Percentiles rank a stretch among this genome's conserved stretches.
Evolutionary conservation across 2,888 invertebrate genomes (phyloP).

Genomic region (Amphipyra tragopoginis): DNA sequence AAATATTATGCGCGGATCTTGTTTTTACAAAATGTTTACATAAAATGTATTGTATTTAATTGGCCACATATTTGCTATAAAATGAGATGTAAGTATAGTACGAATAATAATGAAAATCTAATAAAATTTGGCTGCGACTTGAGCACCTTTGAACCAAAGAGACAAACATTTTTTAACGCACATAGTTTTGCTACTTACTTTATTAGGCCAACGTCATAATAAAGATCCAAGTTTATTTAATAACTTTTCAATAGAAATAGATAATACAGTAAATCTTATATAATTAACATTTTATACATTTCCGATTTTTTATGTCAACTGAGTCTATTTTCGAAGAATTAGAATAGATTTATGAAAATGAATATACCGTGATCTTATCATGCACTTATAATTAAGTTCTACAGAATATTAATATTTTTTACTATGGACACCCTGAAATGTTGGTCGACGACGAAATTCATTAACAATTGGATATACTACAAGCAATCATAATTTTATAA

Average conservation of each 20-base stretch:
- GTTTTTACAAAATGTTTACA: slow-evolving; percentile 5
- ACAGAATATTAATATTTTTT: slow-evolving; percentile 33
- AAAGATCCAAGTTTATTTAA: slow-evolving; percentile 39
- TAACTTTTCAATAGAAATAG: slow-evolving; percentile 49
- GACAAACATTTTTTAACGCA: slow-evolving; percentile 24
- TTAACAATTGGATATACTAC: slow-evolving; percentile 45
- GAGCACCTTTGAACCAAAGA: slow-evolving; percentile 62
- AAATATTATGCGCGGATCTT: neutral
- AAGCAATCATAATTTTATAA: slow-evolving; percentile 24
- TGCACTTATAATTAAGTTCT: slow-evolving; percentile 36
- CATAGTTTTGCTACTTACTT: slow-evolving; percentile 36
- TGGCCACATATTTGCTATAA: too few species aligned
- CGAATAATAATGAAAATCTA: slow-evolving; percentile 46
- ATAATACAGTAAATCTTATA: slow-evolving; percentile 34
- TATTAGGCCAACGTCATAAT: slow-evolving; percentile 62
- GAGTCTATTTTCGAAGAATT: slow-evolving; percentile 18
- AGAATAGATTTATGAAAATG: slow-evolving; percentile 26
- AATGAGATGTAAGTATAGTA: neutral
- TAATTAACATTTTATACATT: slow-evolving; percentile 30
- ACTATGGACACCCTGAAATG: slow-evolving; percentile 69
- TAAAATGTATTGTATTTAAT: neutral
- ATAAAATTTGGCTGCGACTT: slow-evolving; percentile 74
- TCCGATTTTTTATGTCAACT: slow-evolving; percentile 22
- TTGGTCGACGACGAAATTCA: slow-evolving; percentile 66
- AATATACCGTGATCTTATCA: slow-evolving; percentile 21